Percentiles rank a stretch among this genome's conserved stretches.
Conservation (phyloP, 2,797 vertebrate species). For the Syngnathus rostellatus region DNA sequence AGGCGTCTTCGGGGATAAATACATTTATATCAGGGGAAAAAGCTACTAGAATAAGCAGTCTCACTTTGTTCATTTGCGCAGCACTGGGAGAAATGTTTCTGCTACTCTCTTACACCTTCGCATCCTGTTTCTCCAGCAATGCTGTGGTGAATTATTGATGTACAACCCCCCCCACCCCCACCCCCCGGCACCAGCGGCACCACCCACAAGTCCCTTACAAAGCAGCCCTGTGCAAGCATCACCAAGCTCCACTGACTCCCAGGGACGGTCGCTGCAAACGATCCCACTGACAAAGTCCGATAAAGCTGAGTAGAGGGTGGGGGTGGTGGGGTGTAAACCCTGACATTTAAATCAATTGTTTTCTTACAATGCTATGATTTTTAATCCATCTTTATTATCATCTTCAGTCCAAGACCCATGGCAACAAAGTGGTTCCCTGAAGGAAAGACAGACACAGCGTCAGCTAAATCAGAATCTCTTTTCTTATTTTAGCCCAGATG, state of each 20-base stretch:
- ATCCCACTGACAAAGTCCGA: constrained; percentile 61
- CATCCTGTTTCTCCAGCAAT: constrained; percentile 65
- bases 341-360: constrained; percentile 71
- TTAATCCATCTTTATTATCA: constrained; percentile 58
- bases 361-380: constrained; percentile 53
- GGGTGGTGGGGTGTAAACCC: constrained; percentile 50
- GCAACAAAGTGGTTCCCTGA: constrained; percentile 24
- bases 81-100: constrained; percentile 37
- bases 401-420: constrained; percentile 22
- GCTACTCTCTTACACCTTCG: constrained; percentile 51
- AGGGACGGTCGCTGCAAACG: constrained; percentile 52
- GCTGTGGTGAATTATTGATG: constrained; percentile 70
- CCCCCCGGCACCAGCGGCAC: constrained; percentile 15
- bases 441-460: constrained; percentile 11
- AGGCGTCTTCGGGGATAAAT: constrained; percentile 49
- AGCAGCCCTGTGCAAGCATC: constrained; percentile 49
- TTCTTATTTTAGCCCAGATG: constrained; percentile 34
- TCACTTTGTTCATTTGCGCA: constrained; percentile 50
- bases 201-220: constrained; percentile 38
- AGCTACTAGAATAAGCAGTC: constrained; percentile 41
- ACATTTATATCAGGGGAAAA: constrained; percentile 40
- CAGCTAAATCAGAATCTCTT: constrained; percentile 14
- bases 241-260: constrained; percentile 52
- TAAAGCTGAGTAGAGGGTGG: constrained; percentile 42
- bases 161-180: too few relatives aligned